A percentile compares a stretch with the other conserved stretches of the same genome.
phyloP scores from a whole-genome alignment of 2,888 invertebrate species.

The Corythucha ciliata region DNA sequence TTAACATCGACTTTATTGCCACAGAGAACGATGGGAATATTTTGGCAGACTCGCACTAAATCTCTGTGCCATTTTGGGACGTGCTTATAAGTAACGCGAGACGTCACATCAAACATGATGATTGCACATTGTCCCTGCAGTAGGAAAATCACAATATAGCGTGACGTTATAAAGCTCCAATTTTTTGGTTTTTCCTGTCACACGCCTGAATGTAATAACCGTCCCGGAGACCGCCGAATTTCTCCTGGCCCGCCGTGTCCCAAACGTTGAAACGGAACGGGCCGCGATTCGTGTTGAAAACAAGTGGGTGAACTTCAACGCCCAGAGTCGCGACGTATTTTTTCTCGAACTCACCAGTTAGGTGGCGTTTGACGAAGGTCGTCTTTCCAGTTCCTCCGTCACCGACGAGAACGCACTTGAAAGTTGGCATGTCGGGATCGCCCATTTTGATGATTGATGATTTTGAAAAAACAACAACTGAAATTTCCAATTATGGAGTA shows the following conservation, averaged over 20 bases:
- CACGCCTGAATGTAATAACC: constrained; percentile 99
- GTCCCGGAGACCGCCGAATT: constrained; percentile 96
- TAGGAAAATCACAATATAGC: constrained; percentile 6
- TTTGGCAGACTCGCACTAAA: constrained; percentile 96
- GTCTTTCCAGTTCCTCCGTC: constrained; percentile 99
- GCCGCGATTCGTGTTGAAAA: constrained; percentile 96
- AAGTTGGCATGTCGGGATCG: background rate
- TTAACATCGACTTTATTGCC: constrained; percentile 99
- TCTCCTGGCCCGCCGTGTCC: constrained; percentile 99
- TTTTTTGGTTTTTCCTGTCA: constrained; percentile 65
- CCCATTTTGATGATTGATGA: too few relatives aligned
- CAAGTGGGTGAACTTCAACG: constrained; percentile 96
- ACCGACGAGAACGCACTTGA: constrained; percentile 45
- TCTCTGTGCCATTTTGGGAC: constrained; percentile 99
- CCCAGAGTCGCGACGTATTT: constrained; percentile 98
- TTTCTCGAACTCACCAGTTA: constrained; percentile 99
- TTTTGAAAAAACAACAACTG: too few relatives aligned
- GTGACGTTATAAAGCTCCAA: constrained; percentile 26
- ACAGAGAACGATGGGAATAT: constrained; percentile 98
- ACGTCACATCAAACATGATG: constrained; percentile 99
- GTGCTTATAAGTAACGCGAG: constrained; percentile 98
- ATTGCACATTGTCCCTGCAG: constrained; percentile 52
- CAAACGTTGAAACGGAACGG: constrained; percentile 97
- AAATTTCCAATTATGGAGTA: too few relatives aligned
- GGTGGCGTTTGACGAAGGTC: constrained; percentile 97